These are phyloP conservation scores for Melipona quadrifasciata DNA, from an alignment of 1,140 invertebrate genomes.

Conservation along the genomic window DNA sequence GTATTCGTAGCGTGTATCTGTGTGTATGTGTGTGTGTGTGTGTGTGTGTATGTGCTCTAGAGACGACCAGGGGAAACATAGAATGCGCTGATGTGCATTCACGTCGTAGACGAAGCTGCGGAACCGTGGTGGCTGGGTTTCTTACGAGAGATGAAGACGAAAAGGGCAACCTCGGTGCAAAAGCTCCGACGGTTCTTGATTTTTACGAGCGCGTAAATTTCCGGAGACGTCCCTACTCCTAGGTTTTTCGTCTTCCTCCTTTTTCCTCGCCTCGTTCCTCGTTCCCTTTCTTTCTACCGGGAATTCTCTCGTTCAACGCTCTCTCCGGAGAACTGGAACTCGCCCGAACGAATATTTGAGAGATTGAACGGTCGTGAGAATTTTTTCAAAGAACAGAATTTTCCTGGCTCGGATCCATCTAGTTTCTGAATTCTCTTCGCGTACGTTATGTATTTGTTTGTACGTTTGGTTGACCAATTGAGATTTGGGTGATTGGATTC, in stretches of 20 bases:
- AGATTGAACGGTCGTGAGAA: neutral
- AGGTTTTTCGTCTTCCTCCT: slow-evolving; percentile 43
- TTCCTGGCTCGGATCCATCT: neutral
- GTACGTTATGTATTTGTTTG: neutral
- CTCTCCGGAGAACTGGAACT: slow-evolving; percentile 12
- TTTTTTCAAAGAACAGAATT: neutral
- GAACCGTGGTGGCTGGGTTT: slow-evolving; percentile 29
- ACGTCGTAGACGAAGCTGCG: slow-evolving; percentile 10
- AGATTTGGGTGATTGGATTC: neutral
- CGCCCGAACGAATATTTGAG: slow-evolving; percentile 16
- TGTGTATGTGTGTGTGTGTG: neutral
- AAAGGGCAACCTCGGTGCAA: slow-evolving; percentile 77
- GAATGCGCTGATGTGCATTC: slow-evolving; percentile 42
- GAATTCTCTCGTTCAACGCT: slow-evolving; percentile 41
- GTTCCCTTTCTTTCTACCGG: slow-evolving; percentile 10
- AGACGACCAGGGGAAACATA: neutral
- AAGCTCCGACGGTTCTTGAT: slow-evolving; percentile 81
- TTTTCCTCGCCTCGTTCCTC: neutral
- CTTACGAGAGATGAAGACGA: slow-evolving; percentile 58
- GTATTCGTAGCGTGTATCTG: neutral
- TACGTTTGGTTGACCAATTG: neutral
- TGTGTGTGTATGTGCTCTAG: neutral
- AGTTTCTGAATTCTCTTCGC: no score
- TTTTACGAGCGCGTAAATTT: slow-evolving; percentile 82
- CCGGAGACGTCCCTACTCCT: slow-evolving; percentile 55